phyloP scores from a whole-genome alignment of 2,888 invertebrate species.

The Elaeidobius kamerunicus region DNA sequence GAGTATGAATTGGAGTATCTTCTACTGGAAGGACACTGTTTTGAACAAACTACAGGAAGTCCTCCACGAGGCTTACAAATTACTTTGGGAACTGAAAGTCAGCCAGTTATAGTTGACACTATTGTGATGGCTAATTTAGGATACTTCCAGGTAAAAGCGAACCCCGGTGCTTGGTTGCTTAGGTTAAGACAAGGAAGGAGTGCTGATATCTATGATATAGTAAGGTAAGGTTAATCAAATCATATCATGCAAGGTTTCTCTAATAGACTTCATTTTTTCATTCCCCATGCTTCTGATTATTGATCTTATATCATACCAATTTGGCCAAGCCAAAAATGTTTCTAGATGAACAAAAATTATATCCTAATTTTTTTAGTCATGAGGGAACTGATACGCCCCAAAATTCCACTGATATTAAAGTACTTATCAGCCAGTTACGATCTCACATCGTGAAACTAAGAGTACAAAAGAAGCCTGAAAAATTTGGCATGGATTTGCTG shows the following conservation, averaged over 20 bases:
- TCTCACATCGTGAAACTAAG: conserved; percentile 89
- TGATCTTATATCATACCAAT: no score
- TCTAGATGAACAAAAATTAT: neutral
- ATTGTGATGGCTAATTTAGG: conserved; percentile 99
- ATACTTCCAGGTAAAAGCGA: conserved; percentile 97
- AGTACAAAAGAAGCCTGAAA: conserved; percentile 89
- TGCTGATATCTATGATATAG: conserved; percentile 91
- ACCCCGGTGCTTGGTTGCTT: conserved; percentile 94
- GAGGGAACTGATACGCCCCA: conserved; percentile 72
- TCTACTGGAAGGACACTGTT: conserved; percentile 94
- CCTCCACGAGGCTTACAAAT: conserved; percentile 98
- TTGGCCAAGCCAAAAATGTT: neutral
- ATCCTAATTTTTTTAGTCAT: conserved; percentile 53
- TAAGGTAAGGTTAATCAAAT: conserved; percentile 60
- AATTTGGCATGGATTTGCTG: conserved; percentile 80
- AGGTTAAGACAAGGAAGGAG: conserved; percentile 90
- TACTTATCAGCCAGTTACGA: conserved; percentile 77
- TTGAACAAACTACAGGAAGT: conserved; percentile 85
- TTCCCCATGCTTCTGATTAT: no score
- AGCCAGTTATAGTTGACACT: conserved; percentile 83
- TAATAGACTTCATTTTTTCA: no score
- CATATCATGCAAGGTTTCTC: no score
- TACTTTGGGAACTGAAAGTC: conserved; percentile 79
- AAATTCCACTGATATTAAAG: conserved; percentile 69
- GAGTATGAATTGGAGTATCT: conserved; percentile 95